Evolutionary conservation across 2,888 invertebrate genomes (phyloP).

Genomic region (Drosophila borealis): DNA sequence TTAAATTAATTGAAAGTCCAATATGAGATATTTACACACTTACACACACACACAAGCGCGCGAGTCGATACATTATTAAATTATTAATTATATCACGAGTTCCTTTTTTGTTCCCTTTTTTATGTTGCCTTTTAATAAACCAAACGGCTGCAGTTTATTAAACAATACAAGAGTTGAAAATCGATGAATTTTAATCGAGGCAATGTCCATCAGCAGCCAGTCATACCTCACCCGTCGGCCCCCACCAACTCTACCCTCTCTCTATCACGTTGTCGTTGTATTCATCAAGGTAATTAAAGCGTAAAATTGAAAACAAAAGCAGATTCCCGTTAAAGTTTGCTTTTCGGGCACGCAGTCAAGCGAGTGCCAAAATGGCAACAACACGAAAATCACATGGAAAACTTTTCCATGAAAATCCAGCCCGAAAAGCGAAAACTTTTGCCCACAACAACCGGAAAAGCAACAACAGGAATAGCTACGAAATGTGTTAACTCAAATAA

Average conservation of each 20-base stretch:
- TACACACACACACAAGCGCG: constrained; percentile 5
- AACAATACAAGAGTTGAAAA: constrained; percentile 45
- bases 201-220: constrained; percentile 20
- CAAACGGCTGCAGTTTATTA: constrained; percentile 67
- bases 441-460: constrained; percentile 45
- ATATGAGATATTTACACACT: constrained; percentile 14
- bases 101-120: constrained; percentile 1
- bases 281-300: constrained; percentile 76
- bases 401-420: constrained; percentile 34
- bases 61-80: constrained; percentile 50
- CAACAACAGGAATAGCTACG: constrained; percentile 46
- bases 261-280: constrained; percentile 15
- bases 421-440: constrained; percentile 36
- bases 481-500: constrained; percentile 59
- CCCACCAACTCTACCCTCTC: accelerated
- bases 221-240: background rate
- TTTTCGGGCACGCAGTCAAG: constrained; percentile 37
- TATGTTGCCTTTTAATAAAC: constrained; percentile 32
- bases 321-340: constrained; percentile 42
- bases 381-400: constrained; percentile 52
- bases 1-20: constrained; percentile 71
- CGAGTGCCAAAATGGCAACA: constrained; percentile 42
- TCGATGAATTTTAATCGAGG: constrained; percentile 64
- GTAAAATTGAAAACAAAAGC: constrained; percentile 74
- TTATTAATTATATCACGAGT: constrained; percentile 63